Base-by-base conservation (phyloP, 2,888 invertebrate species). In the Meteorus colon region DNA sequence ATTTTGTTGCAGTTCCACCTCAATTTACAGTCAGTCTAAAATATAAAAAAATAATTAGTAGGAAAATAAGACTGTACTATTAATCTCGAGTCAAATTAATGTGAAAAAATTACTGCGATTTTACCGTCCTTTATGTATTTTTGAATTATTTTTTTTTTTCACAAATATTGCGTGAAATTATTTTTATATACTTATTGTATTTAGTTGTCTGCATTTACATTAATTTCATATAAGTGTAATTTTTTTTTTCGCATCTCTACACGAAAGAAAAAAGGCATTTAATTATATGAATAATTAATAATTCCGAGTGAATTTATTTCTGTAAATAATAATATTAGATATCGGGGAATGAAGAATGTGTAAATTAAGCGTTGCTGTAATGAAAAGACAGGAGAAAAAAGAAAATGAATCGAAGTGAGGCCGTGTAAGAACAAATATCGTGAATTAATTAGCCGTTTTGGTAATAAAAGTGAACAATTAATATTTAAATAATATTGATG, bases 51-150 rank as follows among this genome's bases (percentile, higher is more conserved):
- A n/a, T 48, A n/a, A n/a, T 1, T n/a, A n/a, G 45, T 45, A 16
- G 16, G 6, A 48, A 16, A 48, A 48, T 48, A n/a, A 48, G 48
- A 48, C 48, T 48, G 48, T 48, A 48, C 14, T 48, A 3, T 48
- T n/a, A 16, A 4, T 48, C 48, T 48, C n/a, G n/a, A n/a, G 48
- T 48, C n/a, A 10, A 48, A 14, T 48, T 16, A 14, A n/a, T 1
- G 16, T n/a, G 16, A 48, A 48, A n/a, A 41, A 41, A 12, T 12
- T 10, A 16, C n/a, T 16, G n/a, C n/a, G 3, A 48, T n/a, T 48
- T n/a, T 48, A 48, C 48, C 48, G 48, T 48, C 48, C 48, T n/a
- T 4, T n/a, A 48, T 48, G 48, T 48, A n/a, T 48, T 48, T 48
- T 48, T 48, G 48, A n/a, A 0, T n/a, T 41, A 41, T 8, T 16